Evolutionary conservation across 2,113 vertebrate genomes (phyloP), one percentile per base, ranked within the genome.

Genomic region (Calyptomena viridis): DNA sequence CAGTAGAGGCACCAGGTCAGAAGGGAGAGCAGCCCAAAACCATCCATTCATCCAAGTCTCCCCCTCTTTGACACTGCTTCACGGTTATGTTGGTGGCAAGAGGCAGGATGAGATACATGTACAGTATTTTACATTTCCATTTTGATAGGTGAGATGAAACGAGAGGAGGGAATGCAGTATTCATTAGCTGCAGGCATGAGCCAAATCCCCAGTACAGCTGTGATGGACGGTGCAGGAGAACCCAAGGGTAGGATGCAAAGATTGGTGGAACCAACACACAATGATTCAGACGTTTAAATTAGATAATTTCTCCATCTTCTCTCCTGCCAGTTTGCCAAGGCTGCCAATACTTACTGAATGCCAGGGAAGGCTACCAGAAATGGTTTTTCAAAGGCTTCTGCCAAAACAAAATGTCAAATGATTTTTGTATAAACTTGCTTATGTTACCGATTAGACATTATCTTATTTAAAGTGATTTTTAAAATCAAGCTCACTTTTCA

Each of bases 1-100:
- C 79, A 73, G 80, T 50, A 78, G 87, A 97, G 91, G 94, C 89
- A 95, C 39, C 64, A 66, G 8, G 97, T 96, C 97, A 97, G 94
- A 56, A 92, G 81, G 84, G 66, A 90, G 91, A 96, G 76, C 73
- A 91, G 89, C 90, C 88, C 67, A 55, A 84, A 94, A 46, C 31
- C 79, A 82, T 92, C 93, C 55, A 53, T 46, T 59, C 46, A 30
- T 46, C 55, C 96, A 93, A 72, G 39, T 68, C 77, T 96, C 66
- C 58, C 67, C n/a, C 15, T 53, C 31, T 56, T 15, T 90, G 93
- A 81, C 59, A 44, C 77, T 44, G 47, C 56, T 76, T 76, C 76
- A 27, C 2, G 8, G 37, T 59, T 95, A 30, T 5, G 3, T 30
- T 74, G 84, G 55, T n/a, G 85, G 69, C 67, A 80, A 84, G 90